Base-by-base conservation (phyloP, 2,888 invertebrate genomes). In the Lasioglossum malachurum region DNA sequence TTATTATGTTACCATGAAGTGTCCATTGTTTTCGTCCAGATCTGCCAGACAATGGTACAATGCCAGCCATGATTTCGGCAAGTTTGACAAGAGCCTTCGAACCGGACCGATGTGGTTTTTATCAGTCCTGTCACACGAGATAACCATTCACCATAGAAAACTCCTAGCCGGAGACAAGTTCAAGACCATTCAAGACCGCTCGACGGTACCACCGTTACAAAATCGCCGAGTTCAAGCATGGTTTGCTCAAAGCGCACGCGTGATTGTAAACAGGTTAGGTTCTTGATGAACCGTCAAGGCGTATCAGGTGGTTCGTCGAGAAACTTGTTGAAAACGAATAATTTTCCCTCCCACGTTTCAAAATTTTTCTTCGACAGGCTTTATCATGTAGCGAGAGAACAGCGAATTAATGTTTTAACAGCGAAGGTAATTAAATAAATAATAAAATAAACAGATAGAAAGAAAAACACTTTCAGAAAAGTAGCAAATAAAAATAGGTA, bases 21-120 rank as follows among this genome's bases (percentile, higher is more conserved):
- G 97, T 97, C 97, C 97, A 97, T 93, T 97, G 97, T 96, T 97
- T 97, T 93, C 97, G 96, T 90, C 97, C 97, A 94, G 97, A 96
- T 94, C 97, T 96, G 89, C 96, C 95, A 89, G 96, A 96, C 84
- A 96, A 93, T 71, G 96, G 96, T 89, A 97, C 96, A 86, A 96
- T 96, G 90, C 96, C 96, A 91, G 96, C 96, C 96, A 96, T 96
- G 38, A 60, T 74, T 80, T 23, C 38, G 38, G 64, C 27, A 75
- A 27, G 23, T 35, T 60, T 14, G 19, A 76, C 4, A 14, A 71
- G 53, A 46, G 31, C 8, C 35, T 41, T n/a, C 46, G 46, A 12
- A 60, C 12, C 27, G 10, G 38, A 53, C 14, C 46, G 49, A 4
- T 27, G 23, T 23, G n/a, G 71, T 10, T 7, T 19, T 49, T 75